A percentile compares a stretch with the other conserved stretches of the same genome.
phyloP scores from a whole-genome alignment of 2,888 invertebrate genomes.

The Diarsia dahlii region DNA sequence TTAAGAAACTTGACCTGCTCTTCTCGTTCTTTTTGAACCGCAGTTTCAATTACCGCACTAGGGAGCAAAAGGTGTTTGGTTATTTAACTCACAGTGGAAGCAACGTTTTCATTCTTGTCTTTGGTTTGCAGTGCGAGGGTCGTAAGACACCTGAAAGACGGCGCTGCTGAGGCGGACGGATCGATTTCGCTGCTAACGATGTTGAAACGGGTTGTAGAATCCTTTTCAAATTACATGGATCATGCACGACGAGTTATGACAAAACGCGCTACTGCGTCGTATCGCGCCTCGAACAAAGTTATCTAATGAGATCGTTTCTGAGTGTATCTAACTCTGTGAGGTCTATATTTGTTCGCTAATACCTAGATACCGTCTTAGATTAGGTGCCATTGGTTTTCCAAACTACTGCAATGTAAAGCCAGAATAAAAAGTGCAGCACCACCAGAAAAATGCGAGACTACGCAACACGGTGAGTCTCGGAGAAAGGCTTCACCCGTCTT shows the following conservation, averaged over 20 bases:
- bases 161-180: neutral
- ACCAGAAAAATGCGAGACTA: neutral
- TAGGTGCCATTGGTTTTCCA: neutral
- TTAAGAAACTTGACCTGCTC: slow-evolving; percentile 83
- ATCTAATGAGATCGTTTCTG: neutral
- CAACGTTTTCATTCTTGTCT: neutral
- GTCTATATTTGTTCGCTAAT: no score
- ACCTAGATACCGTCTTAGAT: no score
- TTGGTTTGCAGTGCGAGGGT: neutral
- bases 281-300: neutral
- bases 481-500: neutral
- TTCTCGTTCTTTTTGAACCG: slow-evolving; percentile 83
- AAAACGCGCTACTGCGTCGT: no score
- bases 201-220: neutral
- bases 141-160: neutral
- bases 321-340: neutral
- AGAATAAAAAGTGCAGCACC: neutral
- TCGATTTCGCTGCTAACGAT: neutral
- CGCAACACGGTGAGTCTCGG: neutral
- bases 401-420: neutral
- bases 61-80: neutral
- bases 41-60: slow-evolving; percentile 87
- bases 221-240: neutral
- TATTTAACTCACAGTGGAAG: neutral
- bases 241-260: no score